Base-by-base conservation (phyloP, 2,888 invertebrate genomes). In the Spialia ferax region DNA sequence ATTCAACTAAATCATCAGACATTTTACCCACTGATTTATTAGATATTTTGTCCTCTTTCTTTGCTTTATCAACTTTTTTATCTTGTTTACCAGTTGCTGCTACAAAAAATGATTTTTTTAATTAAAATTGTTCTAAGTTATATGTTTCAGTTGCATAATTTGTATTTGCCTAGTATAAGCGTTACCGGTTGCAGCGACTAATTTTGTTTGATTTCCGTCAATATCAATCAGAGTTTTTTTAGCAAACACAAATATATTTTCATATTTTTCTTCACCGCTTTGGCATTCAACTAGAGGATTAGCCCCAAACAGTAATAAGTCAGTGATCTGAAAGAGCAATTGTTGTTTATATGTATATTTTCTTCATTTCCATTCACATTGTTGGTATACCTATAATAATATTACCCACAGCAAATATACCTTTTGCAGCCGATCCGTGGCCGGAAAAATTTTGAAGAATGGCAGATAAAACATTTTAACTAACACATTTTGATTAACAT, bases 251-350 rank as follows among this genome's bases (percentile, higher is more conserved):
- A 92, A 90, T 42, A 91, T 70, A 68, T 91, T 93, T 29, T 75
- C 69, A 73, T 83, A 91, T 8, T 60, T 73, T 0, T 80, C 75
- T 0, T 79, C 77, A 20, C 75, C 81, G 64, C 85, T 83, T 67
- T 79, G 76, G 73, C 91, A 91, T 71, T 82, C 74, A 15, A 82
- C 55, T 23, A 91, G 74, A 1, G 92, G 92, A 74, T 92, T 87
- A 63, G 90, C 89, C 5, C 92, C 92, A 70, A 76, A 86, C 2
- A 88, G 69, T 7, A 93, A 75, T 13, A 92, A 73, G 72, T 84
- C 83, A n/a, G 88, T 87, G 8, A 93, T 67, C 67, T 67, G 29
- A 20, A 66, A 18, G 7, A 38, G n/a, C 20, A 29, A 10, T 29
- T 11, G 20, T 11, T 48, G 11, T 20, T 20, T 48, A 15, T 20